These are phyloP conservation scores for Menidia menidia DNA, from an alignment of 2,797 vertebrate genomes.

Conservation along the genomic window DNA sequence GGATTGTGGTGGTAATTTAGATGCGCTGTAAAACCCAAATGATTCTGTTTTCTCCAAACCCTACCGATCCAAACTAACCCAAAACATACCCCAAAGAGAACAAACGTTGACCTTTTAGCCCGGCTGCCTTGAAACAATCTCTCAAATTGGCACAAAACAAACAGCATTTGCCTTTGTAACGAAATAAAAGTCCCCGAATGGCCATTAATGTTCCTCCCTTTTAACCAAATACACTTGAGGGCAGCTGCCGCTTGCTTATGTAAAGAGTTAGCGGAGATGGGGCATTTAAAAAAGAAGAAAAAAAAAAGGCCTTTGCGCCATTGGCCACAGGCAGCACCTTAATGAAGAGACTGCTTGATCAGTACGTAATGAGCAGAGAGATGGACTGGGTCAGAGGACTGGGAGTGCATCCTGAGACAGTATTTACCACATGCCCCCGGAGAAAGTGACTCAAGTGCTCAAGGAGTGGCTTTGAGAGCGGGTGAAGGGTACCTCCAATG, in stretches of 20 bases:
- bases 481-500: constrained; percentile 59
- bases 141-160: constrained; percentile 55
- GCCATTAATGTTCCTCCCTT: constrained; percentile 57
- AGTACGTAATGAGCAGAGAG: constrained; percentile 77
- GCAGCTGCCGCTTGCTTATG: constrained; percentile 66
- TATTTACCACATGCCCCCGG: constrained; percentile 63
- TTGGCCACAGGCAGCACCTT: constrained; percentile 69
- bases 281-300: constrained; percentile 33
- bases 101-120: constrained; percentile 60
- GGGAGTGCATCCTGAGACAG: constrained; percentile 58
- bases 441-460: constrained; percentile 75
- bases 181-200: constrained; percentile 57
- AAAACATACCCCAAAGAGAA: constrained; percentile 48
- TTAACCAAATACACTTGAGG: constrained; percentile 66
- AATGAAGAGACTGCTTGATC: constrained; percentile 74
- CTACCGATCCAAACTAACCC: constrained; percentile 31
- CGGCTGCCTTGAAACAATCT: constrained; percentile 54
- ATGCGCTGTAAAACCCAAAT: constrained; percentile 38
- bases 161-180: constrained; percentile 40
- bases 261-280: constrained; percentile 59
- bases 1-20: constrained; percentile 27
- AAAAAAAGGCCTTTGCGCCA: constrained; percentile 63
- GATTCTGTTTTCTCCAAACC: constrained; percentile 32
- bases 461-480: constrained; percentile 64
- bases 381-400: constrained; percentile 57